Percentiles rank a stretch among this genome's conserved stretches.
These are phyloP conservation scores for Phrynosoma blainvillii DNA, from an alignment of 2,113 vertebrate genomes.

Conservation along the genomic window DNA sequence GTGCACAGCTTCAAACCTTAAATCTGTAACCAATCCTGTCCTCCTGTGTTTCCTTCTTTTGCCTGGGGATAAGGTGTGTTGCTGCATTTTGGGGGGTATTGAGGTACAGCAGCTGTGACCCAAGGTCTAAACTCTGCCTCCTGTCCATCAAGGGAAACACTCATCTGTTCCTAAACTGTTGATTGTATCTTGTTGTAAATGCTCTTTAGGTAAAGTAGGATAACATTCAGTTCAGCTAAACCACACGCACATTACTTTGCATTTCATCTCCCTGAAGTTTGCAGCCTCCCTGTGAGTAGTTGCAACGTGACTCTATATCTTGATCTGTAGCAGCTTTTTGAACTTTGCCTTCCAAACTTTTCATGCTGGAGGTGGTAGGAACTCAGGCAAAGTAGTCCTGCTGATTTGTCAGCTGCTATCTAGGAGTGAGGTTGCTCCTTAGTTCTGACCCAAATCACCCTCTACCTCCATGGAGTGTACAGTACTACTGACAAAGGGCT, in stretches of 20 bases:
- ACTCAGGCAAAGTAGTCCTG: not conserved
- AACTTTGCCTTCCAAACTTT: too few relatives aligned
- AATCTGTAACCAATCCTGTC: not conserved
- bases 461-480: fast-evolving
- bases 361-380: not conserved
- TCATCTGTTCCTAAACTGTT: not conserved
- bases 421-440: too few relatives aligned
- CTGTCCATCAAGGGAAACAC: not conserved
- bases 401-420: not conserved
- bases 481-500: too few relatives aligned
- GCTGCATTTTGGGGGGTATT: not conserved
- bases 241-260: not conserved
- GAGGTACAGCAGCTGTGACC: not conserved
- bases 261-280: not conserved
- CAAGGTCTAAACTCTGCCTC: not conserved
- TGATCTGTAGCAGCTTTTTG: not conserved
- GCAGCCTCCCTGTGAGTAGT: not conserved
- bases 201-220: not conserved
- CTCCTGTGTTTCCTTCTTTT: not conserved
- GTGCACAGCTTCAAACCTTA: not conserved
- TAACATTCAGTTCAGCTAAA: not conserved
- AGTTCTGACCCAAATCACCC: not conserved
- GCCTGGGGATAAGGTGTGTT: too few relatives aligned
- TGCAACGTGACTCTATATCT: not conserved
- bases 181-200: not conserved